Evolutionary conservation across 2,113 vertebrate species (phyloP), one percentile per base, ranked within the genome.

Genomic region (Oncorhynchus masou): DNA sequence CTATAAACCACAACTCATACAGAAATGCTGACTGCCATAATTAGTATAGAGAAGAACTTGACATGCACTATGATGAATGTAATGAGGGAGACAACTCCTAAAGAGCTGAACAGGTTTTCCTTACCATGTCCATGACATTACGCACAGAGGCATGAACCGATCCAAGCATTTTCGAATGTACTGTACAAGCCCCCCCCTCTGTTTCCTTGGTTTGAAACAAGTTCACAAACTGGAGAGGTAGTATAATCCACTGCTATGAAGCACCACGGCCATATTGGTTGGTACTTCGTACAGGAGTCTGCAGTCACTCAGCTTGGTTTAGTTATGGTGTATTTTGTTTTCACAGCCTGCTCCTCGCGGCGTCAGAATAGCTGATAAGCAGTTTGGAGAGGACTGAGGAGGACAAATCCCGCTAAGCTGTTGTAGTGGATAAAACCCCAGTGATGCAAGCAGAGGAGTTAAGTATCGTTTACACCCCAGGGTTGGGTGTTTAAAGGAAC

Each of bases 341-440:
- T 70, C n/a, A 9, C 59, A 8, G n/a, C 16, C 39, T 64, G 20
- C 67, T 68, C 78, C 59, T 39, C 64, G 34, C 22, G 39, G 80
- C 57, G 77, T 76, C 34, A 75, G 57, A 71, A 77, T 60, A 79
- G 64, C 51, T 9, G 76, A 71, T 81, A 76, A 81, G 65, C 79
- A 84, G 74, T 70, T 83, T 68, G 65, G 76, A 79, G 74, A 74
- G 24, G 64, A 75, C 75, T 68, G 65, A 74, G 76, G 74, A 74
- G 24, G 64, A 74, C 75, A 74, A 77, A 77, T 84, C 77, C 79
- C 76, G 67, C 67, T 82, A 85, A 77, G 64, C 79, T 39, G 51
- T 73, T 62, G 74, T 1, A 20, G 31, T 54, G 5, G 70, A 79
- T 80, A 70, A 62, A 51, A 78, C 75, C 19, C 65, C 49, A 66